A percentile compares a stretch with the other conserved stretches of the same genome.
phyloP scores from a whole-genome alignment of 2,888 invertebrate species.

The Oscheius sp. region DNA sequence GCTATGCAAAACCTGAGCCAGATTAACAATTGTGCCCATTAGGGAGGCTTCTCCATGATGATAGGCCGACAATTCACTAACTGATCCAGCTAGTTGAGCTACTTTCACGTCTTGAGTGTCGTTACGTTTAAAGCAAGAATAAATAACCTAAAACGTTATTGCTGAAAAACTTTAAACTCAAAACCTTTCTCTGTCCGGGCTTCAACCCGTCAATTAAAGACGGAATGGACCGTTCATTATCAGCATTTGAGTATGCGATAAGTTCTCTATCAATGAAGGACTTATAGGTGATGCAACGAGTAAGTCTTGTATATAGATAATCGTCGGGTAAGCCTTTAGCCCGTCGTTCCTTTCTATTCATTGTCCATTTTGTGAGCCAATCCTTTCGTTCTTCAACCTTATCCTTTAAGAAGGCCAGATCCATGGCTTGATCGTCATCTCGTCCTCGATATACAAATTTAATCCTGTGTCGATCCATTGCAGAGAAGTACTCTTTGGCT shows the following conservation, averaged over 20 bases:
- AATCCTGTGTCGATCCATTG: constrained; percentile 82
- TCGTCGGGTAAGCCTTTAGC: constrained; percentile 57
- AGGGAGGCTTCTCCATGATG: constrained; percentile 96
- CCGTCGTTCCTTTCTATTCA: constrained; percentile 73
- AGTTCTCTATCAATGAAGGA: constrained; percentile 68
- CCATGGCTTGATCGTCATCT: constrained; percentile 90
- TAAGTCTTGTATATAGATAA: constrained; percentile 67
- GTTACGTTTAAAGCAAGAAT: constrained; percentile 89
- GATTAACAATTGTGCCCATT: constrained; percentile 91
- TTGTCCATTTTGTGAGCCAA: constrained; percentile 96
- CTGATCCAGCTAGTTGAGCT: constrained; percentile 95
- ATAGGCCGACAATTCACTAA: constrained; percentile 95
- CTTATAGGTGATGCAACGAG: constrained; percentile 56
- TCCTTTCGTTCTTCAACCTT: constrained; percentile 93
- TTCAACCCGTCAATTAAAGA: constrained; percentile 80
- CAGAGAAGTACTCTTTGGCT: constrained; percentile 96
- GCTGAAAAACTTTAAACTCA: background rate
- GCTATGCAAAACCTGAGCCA: constrained; percentile 80
- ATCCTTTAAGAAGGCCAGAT: constrained; percentile 91
- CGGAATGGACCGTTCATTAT: constrained; percentile 80
- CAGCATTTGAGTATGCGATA: constrained; percentile 67
- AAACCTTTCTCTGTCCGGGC: constrained; percentile 87
- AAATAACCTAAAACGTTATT: constrained; percentile 50
- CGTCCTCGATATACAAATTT: constrained; percentile 80
- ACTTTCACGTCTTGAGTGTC: constrained; percentile 94